These are phyloP conservation scores for Aromia moschata DNA, from an alignment of 2,888 invertebrate genomes.

Conservation along the genomic window DNA sequence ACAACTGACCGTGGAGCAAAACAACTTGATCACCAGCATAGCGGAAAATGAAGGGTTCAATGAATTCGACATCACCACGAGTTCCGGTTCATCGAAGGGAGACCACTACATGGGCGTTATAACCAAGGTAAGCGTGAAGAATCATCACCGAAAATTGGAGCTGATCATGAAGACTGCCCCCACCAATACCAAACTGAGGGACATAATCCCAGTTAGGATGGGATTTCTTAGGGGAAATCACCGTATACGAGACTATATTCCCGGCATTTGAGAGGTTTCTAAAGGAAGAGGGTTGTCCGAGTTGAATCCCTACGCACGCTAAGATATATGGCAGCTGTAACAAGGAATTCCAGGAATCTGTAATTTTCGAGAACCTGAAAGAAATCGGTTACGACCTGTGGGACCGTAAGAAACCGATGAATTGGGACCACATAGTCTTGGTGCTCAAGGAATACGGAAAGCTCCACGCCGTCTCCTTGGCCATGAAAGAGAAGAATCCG, in stretches of 20 bases:
- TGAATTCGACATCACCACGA: conserved; percentile 27
- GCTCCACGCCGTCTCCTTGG: conserved; percentile 52
- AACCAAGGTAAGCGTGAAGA: conserved; percentile 32
- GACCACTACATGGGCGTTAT: conserved; percentile 50
- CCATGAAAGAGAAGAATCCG: conserved; percentile 12
- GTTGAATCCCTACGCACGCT: background rate
- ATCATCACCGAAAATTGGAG: conserved; percentile 27
- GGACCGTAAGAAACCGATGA: conserved; percentile 45
- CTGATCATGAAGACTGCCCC: conserved; percentile 8
- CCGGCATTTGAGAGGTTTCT: conserved; percentile 12
- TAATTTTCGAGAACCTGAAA: conserved; percentile 51
- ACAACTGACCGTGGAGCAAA: background rate
- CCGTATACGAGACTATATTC: conserved; percentile 16
- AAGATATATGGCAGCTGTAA: conserved; percentile 19
- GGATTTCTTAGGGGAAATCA: conserved; percentile 19
- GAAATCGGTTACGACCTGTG: conserved; percentile 39
- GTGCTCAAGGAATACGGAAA: conserved; percentile 52
- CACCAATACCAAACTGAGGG: background rate
- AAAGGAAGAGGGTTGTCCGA: background rate
- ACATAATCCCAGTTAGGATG: background rate
- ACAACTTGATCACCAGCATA: background rate
- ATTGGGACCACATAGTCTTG: conserved; percentile 46
- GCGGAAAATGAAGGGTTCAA: conserved; percentile 10
- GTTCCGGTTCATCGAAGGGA: conserved; percentile 40
- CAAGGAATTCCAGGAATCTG: conserved; percentile 27